These are phyloP conservation scores for Microctenopoma stevenorrisi DNA, from an alignment of 2,797 vertebrate genomes.

Conservation along the genomic window DNA sequence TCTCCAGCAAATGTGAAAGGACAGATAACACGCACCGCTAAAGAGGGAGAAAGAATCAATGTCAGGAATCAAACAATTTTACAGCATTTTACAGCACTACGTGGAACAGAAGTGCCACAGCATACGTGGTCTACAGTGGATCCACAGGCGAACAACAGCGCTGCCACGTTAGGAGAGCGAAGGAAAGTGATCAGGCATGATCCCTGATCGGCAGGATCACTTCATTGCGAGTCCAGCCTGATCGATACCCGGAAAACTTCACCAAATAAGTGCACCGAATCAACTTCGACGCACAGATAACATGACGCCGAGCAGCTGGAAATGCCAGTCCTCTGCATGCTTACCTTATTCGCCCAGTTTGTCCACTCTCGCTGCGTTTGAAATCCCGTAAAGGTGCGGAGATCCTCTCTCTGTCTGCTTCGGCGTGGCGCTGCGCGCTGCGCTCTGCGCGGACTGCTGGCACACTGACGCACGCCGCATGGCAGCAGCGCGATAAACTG, in stretches of 20 bases:
- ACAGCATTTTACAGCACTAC: background rate
- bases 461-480: constrained; percentile 45
- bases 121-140: background rate
- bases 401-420: constrained; percentile 18
- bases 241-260: constrained; percentile 37
- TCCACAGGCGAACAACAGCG: background rate
- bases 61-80: background rate
- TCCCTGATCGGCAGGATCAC: constrained; percentile 7
- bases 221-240: constrained; percentile 8
- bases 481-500: constrained; percentile 39
- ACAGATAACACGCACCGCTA: background rate
- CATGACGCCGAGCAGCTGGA: background rate
- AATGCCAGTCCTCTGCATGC: background rate
- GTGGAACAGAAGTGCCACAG: background rate
- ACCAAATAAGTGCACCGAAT: background rate
- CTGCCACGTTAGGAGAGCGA: background rate
- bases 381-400: constrained; percentile 36
- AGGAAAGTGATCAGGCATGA: background rate
- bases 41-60: background rate
- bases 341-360: constrained; percentile 52
- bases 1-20: constrained; percentile 1
- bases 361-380: constrained; percentile 31
- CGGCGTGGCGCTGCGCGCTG: constrained; percentile 58
- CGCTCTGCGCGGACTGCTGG: constrained; percentile 57
- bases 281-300: background rate